Evolutionary conservation across 92 coral and sea anemone species (phyloP), one percentile per base, ranked within the genome.

Genomic region (Micromussa lordhowensis): DNA sequence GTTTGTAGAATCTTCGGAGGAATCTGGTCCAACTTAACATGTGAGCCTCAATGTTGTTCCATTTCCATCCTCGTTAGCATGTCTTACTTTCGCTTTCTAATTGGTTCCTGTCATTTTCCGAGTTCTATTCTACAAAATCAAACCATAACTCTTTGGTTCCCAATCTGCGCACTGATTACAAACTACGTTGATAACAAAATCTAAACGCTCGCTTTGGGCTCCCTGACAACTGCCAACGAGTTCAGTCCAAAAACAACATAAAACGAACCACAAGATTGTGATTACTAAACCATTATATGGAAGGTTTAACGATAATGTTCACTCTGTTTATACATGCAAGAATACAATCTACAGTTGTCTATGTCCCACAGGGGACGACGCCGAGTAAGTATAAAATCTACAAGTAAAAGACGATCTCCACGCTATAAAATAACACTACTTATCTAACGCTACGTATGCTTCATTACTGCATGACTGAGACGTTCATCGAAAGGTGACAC

Each of bases 401-500:
- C 40, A 82, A 82, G 76, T 82, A 44, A 63, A 64, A 82, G 26
- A 61, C 48, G 34, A 64, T 15, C 29, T 48, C 48, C 76, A 82
- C 63, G 40, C 77, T 44, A 68, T 66, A 66, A 66, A 63, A 63
- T 81, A 61, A 34, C 57, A 36, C 84, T 44, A 68, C 61, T 59
- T 66, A 66, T 26, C 71, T 57, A 15, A 32, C 51, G 54, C 70
- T 79, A 32, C 21, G 69, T 59, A 32, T 19, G 29, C 35, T 53
- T 66, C 13, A 9, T 63, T n/a, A 63, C 30, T 63, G 7, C 36
- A 77, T 61, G 36, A 48, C n/a, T 79, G n/a, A 35, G 59, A 79
- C 18, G 29, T 57, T 70, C 70, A 57, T 58, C 34, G 26, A 58
- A 79, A 58, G 70, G 83, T 12, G 34, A 79, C 17, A 79, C 17